These are phyloP conservation scores for Nothobranchius kuhntae DNA, from an alignment of 2,113 vertebrate genomes.

Conservation along the genomic window DNA sequence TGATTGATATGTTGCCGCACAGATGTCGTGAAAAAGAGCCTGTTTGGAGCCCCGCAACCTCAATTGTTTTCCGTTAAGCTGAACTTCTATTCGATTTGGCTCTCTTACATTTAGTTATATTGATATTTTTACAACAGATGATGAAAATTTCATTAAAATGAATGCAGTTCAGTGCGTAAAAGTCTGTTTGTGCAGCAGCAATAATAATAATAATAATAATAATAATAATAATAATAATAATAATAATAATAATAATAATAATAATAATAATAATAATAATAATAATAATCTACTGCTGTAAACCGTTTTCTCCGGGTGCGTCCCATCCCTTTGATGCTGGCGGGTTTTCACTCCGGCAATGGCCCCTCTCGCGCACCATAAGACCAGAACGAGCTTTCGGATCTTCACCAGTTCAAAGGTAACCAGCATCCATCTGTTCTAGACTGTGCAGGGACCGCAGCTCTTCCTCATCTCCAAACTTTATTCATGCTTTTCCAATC, in stretches of 20 bases:
- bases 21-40: conserved; percentile 13
- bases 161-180: neutral
- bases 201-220: conserved; percentile 5
- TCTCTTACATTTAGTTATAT: neutral
- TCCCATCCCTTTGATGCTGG: conserved; percentile 66
- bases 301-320: conserved; percentile 70
- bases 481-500: conserved; percentile 33
- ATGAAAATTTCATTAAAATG: neutral
- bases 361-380: conserved; percentile 53
- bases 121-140: neutral
- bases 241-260: conserved; percentile 23
- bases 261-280: conserved; percentile 7
- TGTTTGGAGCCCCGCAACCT: neutral
- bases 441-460: conserved; percentile 28
- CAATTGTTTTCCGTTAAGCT: neutral
- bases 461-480: conserved; percentile 40
- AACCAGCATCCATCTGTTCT: conserved; percentile 64
- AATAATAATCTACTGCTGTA: conserved; percentile 65
- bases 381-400: conserved; percentile 75
- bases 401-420: conserved; percentile 68
- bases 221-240: conserved; percentile 22
- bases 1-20: conserved; percentile 48
- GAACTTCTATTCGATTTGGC: neutral
- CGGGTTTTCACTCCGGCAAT: conserved; percentile 68
- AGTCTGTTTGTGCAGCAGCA: neutral